Evolutionary conservation across 2,797 vertebrate genomes (phyloP), one percentile per base, ranked within the genome.

Genomic region (Lophura swinhoii): DNA sequence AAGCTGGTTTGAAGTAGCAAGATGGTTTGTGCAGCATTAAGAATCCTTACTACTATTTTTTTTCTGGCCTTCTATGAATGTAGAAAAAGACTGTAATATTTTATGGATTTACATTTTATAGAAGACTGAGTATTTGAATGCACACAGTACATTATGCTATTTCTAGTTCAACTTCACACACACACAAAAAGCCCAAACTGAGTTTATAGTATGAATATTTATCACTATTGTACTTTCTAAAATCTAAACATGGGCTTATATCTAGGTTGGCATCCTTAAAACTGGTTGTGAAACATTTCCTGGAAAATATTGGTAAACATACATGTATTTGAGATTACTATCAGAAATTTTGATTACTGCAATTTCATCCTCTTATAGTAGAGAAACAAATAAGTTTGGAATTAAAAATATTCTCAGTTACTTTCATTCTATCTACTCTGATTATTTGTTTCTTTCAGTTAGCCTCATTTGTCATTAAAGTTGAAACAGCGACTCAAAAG

Each of bases 401-500:
- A 92, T 63, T 89, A 3, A 76, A 81, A 79, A n/a, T 78, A 68
- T 26, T 90, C 84, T 66, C 41, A 81, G 29, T 68, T 87, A 75
- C 18, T 76, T 63, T 56, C 39, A 12, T 22, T 48, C 48, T 46
- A 43, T 44, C 16, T 12, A 74, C 8, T 56, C 9, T 46, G 26
- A 63, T 10, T 63, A 87, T 46, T 43, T 44, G 17, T 26, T 89
- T 71, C 14, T 71, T 91, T 72, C 24, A 18, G 33, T 43, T 72
- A 87, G 70, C 14, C 33, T 67, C 58, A 44, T 26, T 89, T 71
- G 77, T 37, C 73, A 87, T 33, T 72, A 51, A 89, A 60, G 31
- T 70, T 83, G 87, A 95, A 90, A 84, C 26, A 91, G 51, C 58
- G n/a, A 83, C 69, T 80, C 80, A 67, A 75, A 95, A 73, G n/a